These are phyloP conservation scores for Pseudorhiza aurosa DNA, from an alignment of 30 jellyfish, hydroid and myxozoan species.

Conservation along the genomic window DNA sequence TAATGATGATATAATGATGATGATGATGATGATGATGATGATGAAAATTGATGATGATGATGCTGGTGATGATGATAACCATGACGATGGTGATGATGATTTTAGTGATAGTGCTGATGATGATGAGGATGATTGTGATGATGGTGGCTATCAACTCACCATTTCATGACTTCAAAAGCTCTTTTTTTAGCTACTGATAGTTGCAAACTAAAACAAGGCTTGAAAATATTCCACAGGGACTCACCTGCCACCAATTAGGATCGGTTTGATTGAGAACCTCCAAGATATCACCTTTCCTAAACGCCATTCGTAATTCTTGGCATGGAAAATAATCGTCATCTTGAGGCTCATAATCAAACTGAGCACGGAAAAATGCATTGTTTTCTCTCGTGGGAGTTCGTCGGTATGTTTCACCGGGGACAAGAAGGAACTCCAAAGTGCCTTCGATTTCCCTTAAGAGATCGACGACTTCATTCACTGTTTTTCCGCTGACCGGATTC, in stretches of 20 bases:
- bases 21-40: no score
- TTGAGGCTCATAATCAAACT: conserved; percentile 89
- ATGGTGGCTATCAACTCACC: no score
- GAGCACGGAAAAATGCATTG: conserved; percentile 70
- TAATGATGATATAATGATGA: no score
- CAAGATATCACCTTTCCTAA: conserved; percentile 89
- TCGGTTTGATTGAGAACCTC: conserved; percentile 86
- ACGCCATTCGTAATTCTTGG: conserved; percentile 86
- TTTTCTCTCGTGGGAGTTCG: conserved; percentile 66
- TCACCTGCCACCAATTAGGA: conserved; percentile 99
- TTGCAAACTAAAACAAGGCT: no score
- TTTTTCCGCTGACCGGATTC: conserved; percentile 89
- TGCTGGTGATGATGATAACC: no score
- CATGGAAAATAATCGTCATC: conserved; percentile 93
- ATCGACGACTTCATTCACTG: conserved; percentile 91
- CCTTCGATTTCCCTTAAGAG: conserved; percentile 94
- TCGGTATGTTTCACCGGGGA: conserved; percentile 76
- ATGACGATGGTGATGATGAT: no score
- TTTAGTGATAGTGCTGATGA: no score
- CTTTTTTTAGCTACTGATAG: no score
- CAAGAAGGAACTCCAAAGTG: conserved; percentile 81
- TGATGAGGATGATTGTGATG: no score
- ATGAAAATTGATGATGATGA: no score
- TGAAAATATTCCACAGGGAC: no score
- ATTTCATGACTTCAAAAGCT: no score